phyloP scores from a whole-genome alignment of 2,888 invertebrate species.

The Torymus tubicola region DNA sequence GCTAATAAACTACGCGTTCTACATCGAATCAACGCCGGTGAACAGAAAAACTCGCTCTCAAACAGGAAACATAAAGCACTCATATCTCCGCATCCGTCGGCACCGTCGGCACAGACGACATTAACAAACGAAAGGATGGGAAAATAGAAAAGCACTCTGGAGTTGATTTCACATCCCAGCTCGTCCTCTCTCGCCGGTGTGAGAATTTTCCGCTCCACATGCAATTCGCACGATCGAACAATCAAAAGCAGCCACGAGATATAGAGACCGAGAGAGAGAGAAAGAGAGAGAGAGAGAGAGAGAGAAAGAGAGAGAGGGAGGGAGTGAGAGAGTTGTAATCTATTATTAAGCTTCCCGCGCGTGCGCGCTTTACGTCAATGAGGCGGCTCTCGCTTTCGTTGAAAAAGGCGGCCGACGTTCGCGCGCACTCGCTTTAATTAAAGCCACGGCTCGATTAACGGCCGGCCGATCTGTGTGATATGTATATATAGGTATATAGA shows the following conservation, averaged over 20 bases:
- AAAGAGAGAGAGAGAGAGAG: too few relatives aligned
- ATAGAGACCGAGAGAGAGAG: too few relatives aligned
- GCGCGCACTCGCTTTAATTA: constrained; percentile 22
- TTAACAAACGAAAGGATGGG: too few relatives aligned
- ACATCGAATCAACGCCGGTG: too few relatives aligned
- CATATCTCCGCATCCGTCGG: too few relatives aligned
- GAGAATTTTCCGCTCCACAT: neutral
- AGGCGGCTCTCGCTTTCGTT: neutral
- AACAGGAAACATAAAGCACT: too few relatives aligned
- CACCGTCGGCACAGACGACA: too few relatives aligned
- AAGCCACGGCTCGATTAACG: constrained; percentile 29
- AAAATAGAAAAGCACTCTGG: too few relatives aligned
- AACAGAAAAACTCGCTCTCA: too few relatives aligned
- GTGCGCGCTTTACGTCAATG: constrained; percentile 8
- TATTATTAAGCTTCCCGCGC: constrained; percentile 29
- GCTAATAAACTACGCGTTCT: too few relatives aligned
- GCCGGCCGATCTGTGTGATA: neutral
- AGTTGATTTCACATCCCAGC: neutral
- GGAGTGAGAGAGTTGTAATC: neutral
- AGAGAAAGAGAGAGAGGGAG: too few relatives aligned
- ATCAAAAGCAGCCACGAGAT: neutral
- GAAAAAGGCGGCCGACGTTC: neutral
- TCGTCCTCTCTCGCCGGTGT: neutral
- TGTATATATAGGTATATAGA: too few relatives aligned
- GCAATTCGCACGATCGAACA: constrained; percentile 6